Base-by-base conservation (phyloP, 2,888 invertebrate genomes). In the Sinopyrophorus schimmeli region DNA sequence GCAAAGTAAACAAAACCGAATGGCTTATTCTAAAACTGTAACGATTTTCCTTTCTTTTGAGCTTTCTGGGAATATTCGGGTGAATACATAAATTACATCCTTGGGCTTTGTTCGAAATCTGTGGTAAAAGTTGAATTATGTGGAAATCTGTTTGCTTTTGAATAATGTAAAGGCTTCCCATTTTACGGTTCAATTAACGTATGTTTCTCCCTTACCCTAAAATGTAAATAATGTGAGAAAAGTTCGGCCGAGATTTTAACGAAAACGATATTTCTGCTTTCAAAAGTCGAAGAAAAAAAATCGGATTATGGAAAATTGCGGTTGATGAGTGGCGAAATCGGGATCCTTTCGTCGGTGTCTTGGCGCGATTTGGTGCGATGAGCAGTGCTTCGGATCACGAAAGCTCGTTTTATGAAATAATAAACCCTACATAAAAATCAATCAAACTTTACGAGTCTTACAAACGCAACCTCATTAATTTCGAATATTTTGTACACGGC, bases 361-460 rank as follows among this genome's bases (percentile, higher is more conserved):
- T 35, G 15, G 16, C 35, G 14, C 35, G 12, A 16, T 35, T n/a
- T 23, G 11, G 35, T 23, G 35, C 24, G 14, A 35, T 15, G 35
- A 35, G 23, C 35, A 35, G 23, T 35, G 35, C 35, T 35, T 24
- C 35, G 16, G 15, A 24, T 35, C 35, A 35, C 35, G 35, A 35
- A 35, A 35, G 35, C 23, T 6, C 7, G 9, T 35, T 35, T 35
- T 24, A 35, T 35, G 35, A 35, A 35, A 35, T 12, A 35, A 35
- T 35, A 35, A 35, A 35, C 16, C 15, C 15, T 15, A 35, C 35
- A 35, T 35, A 23, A 35, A 35, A 24, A 35, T 35, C 35, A 35
- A 35, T 35, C 35, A 35, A 23, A 23, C 6, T 35, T 35, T 35
- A 35, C 14, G 35, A 9, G 24, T 14, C 14, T 14, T 14, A 10